Evolutionary conservation across 2,888 invertebrate species (phyloP).

Genomic region (Lycaena phlaeas): DNA sequence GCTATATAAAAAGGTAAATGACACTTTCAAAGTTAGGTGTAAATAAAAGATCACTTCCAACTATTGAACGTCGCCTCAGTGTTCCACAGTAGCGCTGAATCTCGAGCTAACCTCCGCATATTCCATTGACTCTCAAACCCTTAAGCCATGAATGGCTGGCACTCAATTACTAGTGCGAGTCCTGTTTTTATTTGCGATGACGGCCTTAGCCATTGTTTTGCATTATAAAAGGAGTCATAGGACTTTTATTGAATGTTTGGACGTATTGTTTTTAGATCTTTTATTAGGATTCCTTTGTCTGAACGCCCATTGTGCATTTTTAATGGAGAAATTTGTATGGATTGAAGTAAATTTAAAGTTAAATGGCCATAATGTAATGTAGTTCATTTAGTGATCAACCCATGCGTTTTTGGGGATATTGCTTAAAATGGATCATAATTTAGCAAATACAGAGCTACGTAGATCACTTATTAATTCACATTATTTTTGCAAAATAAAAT

Average conservation of each 20-base stretch:
- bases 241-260: slow-evolving; percentile 4
- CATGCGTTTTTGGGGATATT: too few species aligned
- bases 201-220: slow-evolving; percentile 10
- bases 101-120: slow-evolving; percentile 1
- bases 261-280: slow-evolving; percentile 9
- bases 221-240: slow-evolving; percentile 11
- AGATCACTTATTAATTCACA: too few species aligned
- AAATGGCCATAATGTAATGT: too few species aligned
- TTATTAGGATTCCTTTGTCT: slow-evolving; percentile 7
- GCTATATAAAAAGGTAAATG: too few species aligned
- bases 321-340: not conserved
- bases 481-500: too few species aligned
- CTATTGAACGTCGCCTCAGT: too few species aligned
- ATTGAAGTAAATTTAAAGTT: not conserved
- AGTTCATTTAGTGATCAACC: too few species aligned
- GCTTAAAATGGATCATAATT: too few species aligned
- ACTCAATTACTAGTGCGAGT: slow-evolving; percentile 13
- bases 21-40: too few species aligned
- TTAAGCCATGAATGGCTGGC: not conserved
- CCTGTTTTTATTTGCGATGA: slow-evolving; percentile 9
- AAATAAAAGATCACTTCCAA: too few species aligned
- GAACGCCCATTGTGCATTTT: slow-evolving; percentile 6
- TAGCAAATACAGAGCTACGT: too few species aligned
- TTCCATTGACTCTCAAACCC: slow-evolving; percentile 7
- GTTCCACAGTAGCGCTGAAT: slow-evolving; percentile 5